phyloP scores from a whole-genome alignment of 1,140 invertebrate species.

The Battus philenor region DNA sequence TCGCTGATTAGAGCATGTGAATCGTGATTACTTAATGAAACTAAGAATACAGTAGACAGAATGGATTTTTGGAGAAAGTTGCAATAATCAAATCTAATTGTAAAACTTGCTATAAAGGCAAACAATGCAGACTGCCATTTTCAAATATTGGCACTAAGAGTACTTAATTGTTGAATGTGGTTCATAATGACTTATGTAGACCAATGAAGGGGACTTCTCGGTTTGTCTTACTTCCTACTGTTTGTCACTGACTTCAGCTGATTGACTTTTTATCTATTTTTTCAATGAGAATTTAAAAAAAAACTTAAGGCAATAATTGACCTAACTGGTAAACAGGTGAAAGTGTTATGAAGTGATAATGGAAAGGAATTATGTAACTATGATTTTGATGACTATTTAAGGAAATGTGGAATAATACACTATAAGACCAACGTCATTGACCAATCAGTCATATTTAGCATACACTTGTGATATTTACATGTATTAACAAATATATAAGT shows the following conservation, averaged over 20 bases:
- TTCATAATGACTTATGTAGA: conserved; percentile 58
- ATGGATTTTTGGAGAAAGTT: conserved; percentile 20
- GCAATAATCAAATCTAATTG: conserved; percentile 22
- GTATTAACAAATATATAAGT: too few species aligned
- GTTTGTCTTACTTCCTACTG: conserved; percentile 44
- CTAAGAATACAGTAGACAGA: conserved; percentile 27
- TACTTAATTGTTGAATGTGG: conserved; percentile 28
- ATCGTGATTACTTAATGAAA: conserved; percentile 34
- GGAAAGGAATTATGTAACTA: conserved; percentile 42
- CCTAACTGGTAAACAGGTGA: conserved; percentile 47
- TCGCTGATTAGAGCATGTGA: conserved; percentile 26
- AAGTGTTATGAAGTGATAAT: conserved; percentile 43
- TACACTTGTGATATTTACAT: too few species aligned
- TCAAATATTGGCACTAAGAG: conserved; percentile 5
- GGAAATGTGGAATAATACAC: conserved; percentile 39
- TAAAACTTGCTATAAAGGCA: conserved; percentile 21
- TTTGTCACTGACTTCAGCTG: conserved; percentile 55
- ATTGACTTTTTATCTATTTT: conserved; percentile 27
- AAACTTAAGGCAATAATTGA: conserved; percentile 38
- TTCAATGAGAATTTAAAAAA: conserved; percentile 29
- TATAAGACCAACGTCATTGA: conserved; percentile 31
- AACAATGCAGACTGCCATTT: neutral
- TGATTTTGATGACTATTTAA: conserved; percentile 31
- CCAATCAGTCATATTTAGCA: too few species aligned
- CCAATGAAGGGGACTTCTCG: conserved; percentile 42